A percentile compares a stretch with the other conserved stretches of the same genome.
phyloP scores from a whole-genome alignment of 2,888 invertebrate genomes.

The Kuschelorhynchus macadamiae region DNA sequence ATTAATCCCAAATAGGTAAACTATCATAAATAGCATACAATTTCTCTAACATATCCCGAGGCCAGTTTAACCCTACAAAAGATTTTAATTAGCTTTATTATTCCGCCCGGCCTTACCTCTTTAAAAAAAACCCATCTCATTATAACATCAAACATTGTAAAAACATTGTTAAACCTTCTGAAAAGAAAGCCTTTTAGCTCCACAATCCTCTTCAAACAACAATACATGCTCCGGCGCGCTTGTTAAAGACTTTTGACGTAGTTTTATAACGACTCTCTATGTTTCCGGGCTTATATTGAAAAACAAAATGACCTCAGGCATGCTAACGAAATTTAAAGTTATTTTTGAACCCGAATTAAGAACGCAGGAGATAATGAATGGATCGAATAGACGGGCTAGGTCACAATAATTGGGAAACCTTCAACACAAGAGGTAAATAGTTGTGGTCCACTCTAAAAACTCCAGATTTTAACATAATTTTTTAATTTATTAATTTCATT shows the following conservation, averaged over 20 bases:
- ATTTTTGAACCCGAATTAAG: too few relatives aligned
- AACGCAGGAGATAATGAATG: too few relatives aligned
- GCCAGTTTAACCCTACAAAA: constrained; percentile 6
- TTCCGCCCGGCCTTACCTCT: constrained; percentile 10
- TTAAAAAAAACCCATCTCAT: constrained; percentile 28
- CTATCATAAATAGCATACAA: too few relatives aligned
- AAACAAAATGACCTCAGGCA: constrained; percentile 18
- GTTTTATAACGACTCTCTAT: constrained; percentile 32
- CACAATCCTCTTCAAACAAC: constrained; percentile 31
- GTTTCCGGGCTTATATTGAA: constrained; percentile 30
- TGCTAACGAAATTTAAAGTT: background rate
- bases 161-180: constrained; percentile 36
- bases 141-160: constrained; percentile 33
- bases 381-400: too few relatives aligned
- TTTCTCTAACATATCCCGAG: background rate
- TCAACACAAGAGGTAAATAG: too few relatives aligned
- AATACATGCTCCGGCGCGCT: constrained; percentile 39
- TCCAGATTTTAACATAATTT: too few relatives aligned
- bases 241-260: constrained; percentile 33
- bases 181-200: constrained; percentile 27
- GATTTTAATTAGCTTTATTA: constrained; percentile 20
- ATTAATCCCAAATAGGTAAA: too few relatives aligned
- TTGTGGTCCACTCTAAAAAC: too few relatives aligned
- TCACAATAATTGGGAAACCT: too few relatives aligned
- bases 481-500: too few relatives aligned